A percentile compares a stretch with the other conserved stretches of the same genome.
phyloP scores from a whole-genome alignment of 2,797 vertebrate genomes.

The Lagocephalus sceleratus region DNA sequence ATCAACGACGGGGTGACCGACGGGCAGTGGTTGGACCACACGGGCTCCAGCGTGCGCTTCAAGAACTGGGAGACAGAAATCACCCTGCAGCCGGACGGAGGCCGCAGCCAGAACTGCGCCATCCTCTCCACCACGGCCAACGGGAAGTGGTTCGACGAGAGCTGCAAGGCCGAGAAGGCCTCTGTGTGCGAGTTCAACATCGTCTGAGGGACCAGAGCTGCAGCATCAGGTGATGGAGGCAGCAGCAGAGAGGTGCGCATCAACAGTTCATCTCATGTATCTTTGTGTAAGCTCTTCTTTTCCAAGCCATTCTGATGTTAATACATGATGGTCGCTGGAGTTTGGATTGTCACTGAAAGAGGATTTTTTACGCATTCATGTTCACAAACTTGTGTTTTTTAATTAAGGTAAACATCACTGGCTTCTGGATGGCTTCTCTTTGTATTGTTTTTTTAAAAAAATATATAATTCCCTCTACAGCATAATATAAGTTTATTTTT shows the following conservation, averaged over 20 bases:
- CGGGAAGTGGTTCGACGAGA: conserved; percentile 94
- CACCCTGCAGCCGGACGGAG: conserved; percentile 89
- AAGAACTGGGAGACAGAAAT: conserved; percentile 96
- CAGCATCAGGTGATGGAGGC: not conserved
- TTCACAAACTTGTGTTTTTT: not conserved
- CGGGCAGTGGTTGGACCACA: conserved; percentile 87
- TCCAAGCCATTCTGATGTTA: conserved; percentile 17
- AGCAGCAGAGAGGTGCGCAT: not conserved
- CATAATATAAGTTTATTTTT: conserved; percentile 8
- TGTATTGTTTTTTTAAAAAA: conserved; percentile 2
- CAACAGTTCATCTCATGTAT: conserved; percentile 5
- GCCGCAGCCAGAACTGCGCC: conserved; percentile 87
- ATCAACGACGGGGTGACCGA: conserved; percentile 87
- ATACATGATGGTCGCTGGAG: conserved; percentile 1
- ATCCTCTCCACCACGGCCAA: conserved; percentile 77
- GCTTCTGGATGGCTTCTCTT: conserved; percentile 14
- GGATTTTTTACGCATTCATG: not conserved
- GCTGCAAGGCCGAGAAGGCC: conserved; percentile 82
- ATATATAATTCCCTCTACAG: not conserved
- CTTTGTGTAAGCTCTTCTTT: conserved; percentile 13
- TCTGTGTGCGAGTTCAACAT: conserved; percentile 95
- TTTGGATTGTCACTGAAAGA: not conserved
- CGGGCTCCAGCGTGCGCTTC: conserved; percentile 76
- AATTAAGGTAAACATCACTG: conserved; percentile 31
- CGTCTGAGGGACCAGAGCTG: conserved; percentile 67